Evolutionary conservation across 1,140 invertebrate species (phyloP), one percentile per base, ranked within the genome.

Genomic region (Heliconius eleuchia): DNA sequence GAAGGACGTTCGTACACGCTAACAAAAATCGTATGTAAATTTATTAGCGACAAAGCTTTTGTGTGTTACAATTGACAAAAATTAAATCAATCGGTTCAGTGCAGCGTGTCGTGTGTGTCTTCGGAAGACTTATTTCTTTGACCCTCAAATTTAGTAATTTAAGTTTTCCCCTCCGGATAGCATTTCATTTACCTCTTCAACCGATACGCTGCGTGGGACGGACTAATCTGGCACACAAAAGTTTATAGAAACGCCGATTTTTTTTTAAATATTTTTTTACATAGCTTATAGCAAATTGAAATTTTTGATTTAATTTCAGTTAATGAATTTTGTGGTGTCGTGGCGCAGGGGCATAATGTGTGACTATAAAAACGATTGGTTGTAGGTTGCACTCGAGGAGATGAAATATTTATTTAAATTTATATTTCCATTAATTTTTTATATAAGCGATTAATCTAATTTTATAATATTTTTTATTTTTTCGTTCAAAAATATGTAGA

Each of bases 131-230:
- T 94, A 93, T 94, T 91, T 86, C 91, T 94, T 91, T 94, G 92
- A 94, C 93, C 93, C 93, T 90, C 92, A 94, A 94, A 94, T 94
- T 94, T 90, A 92, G 93, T 94, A 94, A 94, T 94, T 94, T 94
- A 94, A 94, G 91, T 94, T 94, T 93, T 92, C 93, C 93, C 93
- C 93, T 94, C 90, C 89, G 90, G 91, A 92, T 94, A 92, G 93
- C 93, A 93, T 94, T 94, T 94, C 92, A 94, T 94, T 94, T 94
- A 94, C 93, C 93, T 94, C 93, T 94, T 94, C 93, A 94, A 90
- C 91, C 91, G 91, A 92, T 92, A 93, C 91, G 92, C 91, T 87
- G 93, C 88, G 92, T 94, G 90, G 93, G 91, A 94, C 89, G 91
- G 88, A 93, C 92, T 93, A 94, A 94, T 94, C 93, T 91, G 87